Evolutionary conservation across 1,140 invertebrate genomes (phyloP).

Genomic region (Aphelenchoides besseyi): DNA sequence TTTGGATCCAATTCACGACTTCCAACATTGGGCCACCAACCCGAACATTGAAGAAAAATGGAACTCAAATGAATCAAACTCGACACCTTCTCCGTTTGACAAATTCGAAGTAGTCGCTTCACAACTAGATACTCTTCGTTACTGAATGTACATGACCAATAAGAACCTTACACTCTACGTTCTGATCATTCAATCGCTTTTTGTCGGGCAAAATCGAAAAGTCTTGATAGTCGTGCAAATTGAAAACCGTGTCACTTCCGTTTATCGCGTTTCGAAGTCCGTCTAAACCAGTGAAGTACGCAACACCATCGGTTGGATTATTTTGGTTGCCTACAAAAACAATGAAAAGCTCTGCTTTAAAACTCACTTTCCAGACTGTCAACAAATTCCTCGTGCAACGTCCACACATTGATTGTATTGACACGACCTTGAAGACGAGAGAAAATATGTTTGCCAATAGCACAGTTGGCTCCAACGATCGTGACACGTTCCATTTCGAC

Average conservation of each 20-base stretch:
- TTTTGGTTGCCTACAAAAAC: constrained; percentile 26
- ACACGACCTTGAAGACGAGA: background rate
- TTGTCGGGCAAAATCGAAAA: constrained; percentile 34
- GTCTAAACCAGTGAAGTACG: constrained; percentile 13
- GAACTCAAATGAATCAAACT: constrained; percentile 36
- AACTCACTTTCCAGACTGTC: constrained; percentile 12
- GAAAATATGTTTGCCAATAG: constrained; percentile 40
- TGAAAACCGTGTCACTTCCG: constrained; percentile 35
- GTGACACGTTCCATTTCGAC: constrained; percentile 28
- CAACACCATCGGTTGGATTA: constrained; percentile 8
- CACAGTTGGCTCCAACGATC: constrained; percentile 38
- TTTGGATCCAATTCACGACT: constrained; percentile 28
- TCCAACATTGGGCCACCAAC: constrained; percentile 43
- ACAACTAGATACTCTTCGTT: constrained; percentile 32
- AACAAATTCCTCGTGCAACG: constrained; percentile 14
- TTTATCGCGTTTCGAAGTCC: constrained; percentile 17
- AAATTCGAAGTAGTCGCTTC: constrained; percentile 17
- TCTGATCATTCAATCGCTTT: constrained; percentile 32
- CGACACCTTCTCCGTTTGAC: constrained; percentile 10
- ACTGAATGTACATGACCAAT: constrained; percentile 21
- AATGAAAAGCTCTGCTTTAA: constrained; percentile 4
- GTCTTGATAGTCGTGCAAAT: constrained; percentile 39
- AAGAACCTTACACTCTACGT: constrained; percentile 37
- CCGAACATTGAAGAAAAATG: constrained; percentile 44
- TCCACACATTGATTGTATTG: constrained; percentile 9